Evolutionary conservation across 2,113 vertebrate species (phyloP).

Genomic region (Dromas ardeola): DNA sequence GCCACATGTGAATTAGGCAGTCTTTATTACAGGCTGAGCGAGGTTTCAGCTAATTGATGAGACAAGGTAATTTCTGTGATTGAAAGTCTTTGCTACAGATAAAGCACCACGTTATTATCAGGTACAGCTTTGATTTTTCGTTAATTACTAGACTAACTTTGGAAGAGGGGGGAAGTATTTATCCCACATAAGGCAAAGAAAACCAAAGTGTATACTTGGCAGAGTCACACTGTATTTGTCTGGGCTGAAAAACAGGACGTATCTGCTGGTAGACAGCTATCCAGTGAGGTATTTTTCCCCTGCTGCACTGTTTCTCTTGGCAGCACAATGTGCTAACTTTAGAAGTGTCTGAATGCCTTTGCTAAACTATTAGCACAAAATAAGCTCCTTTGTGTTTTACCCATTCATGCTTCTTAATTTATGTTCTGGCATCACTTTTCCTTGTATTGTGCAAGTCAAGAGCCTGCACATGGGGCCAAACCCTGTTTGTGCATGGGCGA

Average conservation of each 20-base stretch:
- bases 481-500: not conserved
- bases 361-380: slow-evolving; percentile 56
- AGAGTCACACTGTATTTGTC: slow-evolving; percentile 10
- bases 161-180: not conserved
- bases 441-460: slow-evolving; percentile 55
- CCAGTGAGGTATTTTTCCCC: slow-evolving; percentile 50
- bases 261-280: slow-evolving; percentile 60
- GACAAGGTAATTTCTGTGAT: slow-evolving; percentile 22
- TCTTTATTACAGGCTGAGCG: not conserved
- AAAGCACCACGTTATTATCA: not conserved
- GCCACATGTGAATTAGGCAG: not conserved
- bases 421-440: slow-evolving; percentile 59
- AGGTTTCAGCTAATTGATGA: slow-evolving; percentile 31
- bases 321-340: slow-evolving; percentile 60
- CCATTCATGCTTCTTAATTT: slow-evolving; percentile 56
- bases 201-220: slow-evolving; percentile 7
- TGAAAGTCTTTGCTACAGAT: slow-evolving; percentile 19
- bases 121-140: not conserved
- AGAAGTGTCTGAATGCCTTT: slow-evolving; percentile 62
- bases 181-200: slow-evolving; percentile 40
- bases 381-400: slow-evolving; percentile 51
- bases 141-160: slow-evolving; percentile 12
- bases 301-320: slow-evolving; percentile 68
- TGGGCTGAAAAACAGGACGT: slow-evolving; percentile 59
- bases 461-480: not conserved